Base-by-base conservation (phyloP, 2,113 vertebrate genomes). In the Ammodramus savannarum region DNA sequence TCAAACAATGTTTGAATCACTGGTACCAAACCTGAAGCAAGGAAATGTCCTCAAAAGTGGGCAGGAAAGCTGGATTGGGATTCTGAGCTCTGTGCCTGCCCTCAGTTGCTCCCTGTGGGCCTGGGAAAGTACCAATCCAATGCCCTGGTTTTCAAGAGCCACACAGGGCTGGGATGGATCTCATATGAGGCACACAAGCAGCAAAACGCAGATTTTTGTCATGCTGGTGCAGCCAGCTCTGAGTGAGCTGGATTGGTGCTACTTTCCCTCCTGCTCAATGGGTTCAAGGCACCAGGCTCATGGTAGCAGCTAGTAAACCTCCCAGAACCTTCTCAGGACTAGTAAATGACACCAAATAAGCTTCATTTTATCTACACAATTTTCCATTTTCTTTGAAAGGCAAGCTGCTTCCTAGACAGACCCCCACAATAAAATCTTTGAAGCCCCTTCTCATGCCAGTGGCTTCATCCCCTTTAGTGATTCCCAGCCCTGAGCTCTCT, bases 1-100 rank as follows among this genome's bases (percentile, higher is more conserved):
- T 38, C 38, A 34, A 36, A 23, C 13, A 10, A 4, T 3, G 36
- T 46, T 34, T 34, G 55, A 83, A 16, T 17, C 0, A 0, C 6
- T 44, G 63, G 46, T 58, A 48, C 26, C 36, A 63, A 67, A 86
- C 20, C 29, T 18, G 17, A 61, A 27, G 0, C 5, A 34, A 79
- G 49, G 39, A 48, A 54, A 43, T 5, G 15, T 68, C 74, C 44
- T 63, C 15, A 12, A 46, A 57, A 61, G 22, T 9, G 46, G 26
- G 17, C 25, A 73, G 79, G 49, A 63, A 62, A 68, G 17, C 27
- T 41, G 38, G 15, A 11, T 1, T 31, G 34, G 41, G 22, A 71
- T 31, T 1, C 48, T 49, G 73, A 71, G 34, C 39, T 73, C 73
- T 41, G 23, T 43, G 41, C 10, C 32, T 22, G 48, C n/a, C 4